phyloP scores from a whole-genome alignment of 2,888 invertebrate species.

The Habrosyne pyritoides region DNA sequence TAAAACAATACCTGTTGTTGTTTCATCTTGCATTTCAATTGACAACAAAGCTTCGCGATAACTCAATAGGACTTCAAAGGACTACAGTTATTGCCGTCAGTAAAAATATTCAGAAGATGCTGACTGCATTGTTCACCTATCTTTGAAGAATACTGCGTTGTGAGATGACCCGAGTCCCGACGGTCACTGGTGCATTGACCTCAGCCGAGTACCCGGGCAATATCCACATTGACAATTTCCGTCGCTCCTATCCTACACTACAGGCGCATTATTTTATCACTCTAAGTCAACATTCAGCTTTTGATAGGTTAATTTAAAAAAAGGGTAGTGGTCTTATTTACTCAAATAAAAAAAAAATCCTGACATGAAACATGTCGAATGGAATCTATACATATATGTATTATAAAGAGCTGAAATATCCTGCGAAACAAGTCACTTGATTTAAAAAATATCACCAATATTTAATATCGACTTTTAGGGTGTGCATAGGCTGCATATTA shows the following conservation, averaged over 20 bases:
- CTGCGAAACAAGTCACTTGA: too few species aligned
- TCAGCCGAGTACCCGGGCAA: constrained; percentile 39
- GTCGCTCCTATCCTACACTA: constrained; percentile 40
- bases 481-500: too few species aligned
- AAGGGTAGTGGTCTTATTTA: too few species aligned
- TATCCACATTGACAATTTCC: constrained; percentile 50
- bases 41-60: not conserved
- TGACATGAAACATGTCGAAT: too few species aligned
- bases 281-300: not conserved
- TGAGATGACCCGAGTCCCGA: constrained; percentile 45
- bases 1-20: not conserved
- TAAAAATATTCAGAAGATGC: constrained; percentile 24
- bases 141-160: constrained; percentile 32
- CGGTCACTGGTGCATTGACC: constrained; percentile 71
- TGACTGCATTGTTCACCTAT: constrained; percentile 24
- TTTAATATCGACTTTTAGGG: too few species aligned
- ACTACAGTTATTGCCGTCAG: not conserved
- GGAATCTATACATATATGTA: too few species aligned
- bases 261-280: not conserved
- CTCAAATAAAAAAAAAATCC: too few species aligned
- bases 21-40: not conserved
- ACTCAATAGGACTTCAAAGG: not conserved
- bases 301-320: too few species aligned
- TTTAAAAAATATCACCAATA: too few species aligned
- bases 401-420: too few species aligned